Evolutionary conservation across 2,888 invertebrate genomes (phyloP), one percentile per base, ranked within the genome.

Genomic region (Andrena hattorfiana): DNA sequence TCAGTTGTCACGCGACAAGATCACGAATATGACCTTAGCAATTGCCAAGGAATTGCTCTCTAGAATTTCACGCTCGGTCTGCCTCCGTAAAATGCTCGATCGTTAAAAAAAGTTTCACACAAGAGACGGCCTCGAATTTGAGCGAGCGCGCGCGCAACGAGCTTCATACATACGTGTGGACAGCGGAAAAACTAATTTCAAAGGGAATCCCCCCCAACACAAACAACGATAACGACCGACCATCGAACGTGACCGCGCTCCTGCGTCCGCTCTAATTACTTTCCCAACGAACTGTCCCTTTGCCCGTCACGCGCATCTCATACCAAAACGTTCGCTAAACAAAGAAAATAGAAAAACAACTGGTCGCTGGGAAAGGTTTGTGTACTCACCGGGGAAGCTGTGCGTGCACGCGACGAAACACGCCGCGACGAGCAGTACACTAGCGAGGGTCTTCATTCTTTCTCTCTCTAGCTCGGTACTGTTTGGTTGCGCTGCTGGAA

Each of bases 381-480:
- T 60, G 60, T 72, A 90, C 93, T 93, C 89, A 93, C 93, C 87
- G 85, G 93, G 93, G 62, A 82, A 90, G 79, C 88, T 87, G 80
- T 90, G 89, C 73, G 90, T 87, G 77, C 85, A 78, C 66, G 92
- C 92, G 85, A 93, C 70, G 63, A 92, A 75, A 72, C 87, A 89
- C 83, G 89, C 87, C 75, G 89, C 88, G 74, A 91, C 73, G 74
- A 92, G 75, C 68, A 92, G 62, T 63, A 87, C 87, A 67, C 77
- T 79, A 60, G 87, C 81, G 74, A 85, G 69, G 68, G 77, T 80
- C 85, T 86, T 90, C 91, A 91, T 83, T 35, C 23, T 81, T 20
- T 54, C 23, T 28, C 7, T 23, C 16, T 56, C 2, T 30, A 2
- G 62, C 3, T 60, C 0, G 23, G 73, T 7, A 28, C 6, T 48